These are phyloP conservation scores for Lemur catta DNA, from an alignment of 2,797 vertebrate genomes.

Conservation along the genomic window DNA sequence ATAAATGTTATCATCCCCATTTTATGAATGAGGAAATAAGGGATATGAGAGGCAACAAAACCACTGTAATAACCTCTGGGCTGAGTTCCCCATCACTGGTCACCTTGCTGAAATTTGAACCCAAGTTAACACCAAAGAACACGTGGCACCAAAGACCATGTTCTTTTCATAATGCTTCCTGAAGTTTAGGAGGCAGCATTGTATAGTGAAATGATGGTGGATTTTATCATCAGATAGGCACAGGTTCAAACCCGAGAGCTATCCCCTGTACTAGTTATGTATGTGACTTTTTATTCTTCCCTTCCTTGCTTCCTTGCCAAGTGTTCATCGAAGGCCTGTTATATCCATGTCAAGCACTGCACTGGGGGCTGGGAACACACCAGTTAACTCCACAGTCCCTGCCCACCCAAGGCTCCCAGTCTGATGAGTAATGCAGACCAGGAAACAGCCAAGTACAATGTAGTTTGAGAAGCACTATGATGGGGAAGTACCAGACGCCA, in stretches of 20 bases:
- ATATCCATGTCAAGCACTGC: not conserved
- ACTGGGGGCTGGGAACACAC: not conserved
- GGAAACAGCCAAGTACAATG: not conserved
- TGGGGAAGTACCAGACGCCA: too few relatives aligned
- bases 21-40: not conserved
- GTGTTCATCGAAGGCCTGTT: not conserved
- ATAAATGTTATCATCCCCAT: not conserved
- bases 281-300: not conserved
- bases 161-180: not conserved
- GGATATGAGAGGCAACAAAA: not conserved
- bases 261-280: not conserved
- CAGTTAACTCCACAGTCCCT: not conserved
- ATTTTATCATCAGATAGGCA: not conserved
- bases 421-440: not conserved
- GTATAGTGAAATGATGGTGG: not conserved
- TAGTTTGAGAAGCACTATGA: not conserved
- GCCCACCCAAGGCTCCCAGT: not conserved
- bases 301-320: constrained; percentile 18
- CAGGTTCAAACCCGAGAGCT: not conserved
- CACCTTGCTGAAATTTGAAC: not conserved
- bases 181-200: not conserved
- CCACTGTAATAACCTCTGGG: not conserved
- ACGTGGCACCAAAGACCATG: not conserved
- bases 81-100: not conserved
- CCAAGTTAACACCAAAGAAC: not conserved